Conservation (phyloP, 1,140 invertebrate species). For the Amphibalanus amphitrite region DNA sequence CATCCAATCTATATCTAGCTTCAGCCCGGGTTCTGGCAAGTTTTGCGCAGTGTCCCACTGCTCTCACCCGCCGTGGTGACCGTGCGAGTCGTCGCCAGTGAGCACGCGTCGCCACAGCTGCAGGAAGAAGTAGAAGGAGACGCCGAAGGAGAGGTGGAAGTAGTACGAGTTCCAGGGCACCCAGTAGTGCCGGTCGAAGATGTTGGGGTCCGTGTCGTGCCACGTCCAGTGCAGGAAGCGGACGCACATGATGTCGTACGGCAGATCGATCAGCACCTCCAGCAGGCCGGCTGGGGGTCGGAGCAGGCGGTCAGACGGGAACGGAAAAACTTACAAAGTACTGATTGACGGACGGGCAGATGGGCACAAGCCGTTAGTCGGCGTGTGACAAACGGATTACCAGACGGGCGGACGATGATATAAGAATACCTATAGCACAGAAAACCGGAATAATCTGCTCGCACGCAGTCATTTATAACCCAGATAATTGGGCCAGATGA, state of each 20-base stretch:
- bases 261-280: slow-evolving; percentile 53
- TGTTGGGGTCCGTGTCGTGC: slow-evolving; percentile 70
- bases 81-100: slow-evolving; percentile 29
- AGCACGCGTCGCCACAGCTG: slow-evolving; percentile 35
- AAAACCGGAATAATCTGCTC: no score
- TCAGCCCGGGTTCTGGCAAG: slow-evolving; percentile 16
- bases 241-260: slow-evolving; percentile 60
- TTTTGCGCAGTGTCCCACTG: slow-evolving; percentile 11
- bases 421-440: no score
- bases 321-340: no score
- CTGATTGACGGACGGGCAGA: no score
- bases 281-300: slow-evolving; percentile 44
- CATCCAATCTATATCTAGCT: no score
- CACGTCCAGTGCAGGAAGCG: slow-evolving; percentile 68
- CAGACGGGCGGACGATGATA: no score
- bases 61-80: slow-evolving; percentile 6
- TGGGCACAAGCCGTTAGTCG: no score
- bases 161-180: slow-evolving; percentile 60
- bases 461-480: no score
- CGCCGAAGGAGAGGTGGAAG: slow-evolving; percentile 56
- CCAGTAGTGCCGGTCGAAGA: slow-evolving; percentile 57
- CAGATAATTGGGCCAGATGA: no score
- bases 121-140: slow-evolving; percentile 50
- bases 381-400: no score
- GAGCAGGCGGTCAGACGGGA: no score